Evolutionary conservation across 2,888 invertebrate genomes (phyloP), one percentile per base, ranked within the genome.

Genomic region (Dorcus hopei): DNA sequence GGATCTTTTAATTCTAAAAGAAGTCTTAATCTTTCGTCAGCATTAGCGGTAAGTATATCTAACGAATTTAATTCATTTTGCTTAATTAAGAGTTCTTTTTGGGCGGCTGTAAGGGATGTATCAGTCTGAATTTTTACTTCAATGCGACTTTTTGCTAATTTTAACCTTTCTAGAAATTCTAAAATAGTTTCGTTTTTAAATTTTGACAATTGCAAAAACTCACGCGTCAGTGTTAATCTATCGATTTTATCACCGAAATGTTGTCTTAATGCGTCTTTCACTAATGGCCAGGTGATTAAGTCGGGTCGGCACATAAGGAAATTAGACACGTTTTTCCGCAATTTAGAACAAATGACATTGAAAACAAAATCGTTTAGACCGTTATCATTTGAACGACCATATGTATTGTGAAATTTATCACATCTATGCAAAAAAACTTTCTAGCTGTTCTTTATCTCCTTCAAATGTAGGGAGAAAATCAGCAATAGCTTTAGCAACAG

Each of bases 21-120:
- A 8, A 54, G 14, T 54, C 48, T 38, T 5, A 57, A 19, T 5
- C 38, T 19, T 3, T 52, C 47, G 23, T 51, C 45, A 39, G 51
- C 38, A 39, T 57, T 52, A 9, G 47, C 57, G 4, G 51, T 9
- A 16, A 51, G 52, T 8, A 57, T 26, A 16, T 57, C 57, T 51
- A 57, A 14, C 14, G 14, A 14, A 19, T 57, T 57, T 45, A 57
- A 19, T 43, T 57, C 57, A 11, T 52, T 52, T 51, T 57, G 57
- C 16, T 40, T 39, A 33, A 45, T 51, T 7, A 57, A 43, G 7
- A 51, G 11, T 19, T 4, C n/a, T 39, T 57, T 51, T 47, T 51
- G 57, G 5, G 51, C 47, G 2, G 11, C 38, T 3, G 14, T 14
- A 5, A 57, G 45, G 3, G 39, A 8, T 5, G 57, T 3, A 52